A percentile compares a stretch with the other conserved stretches of the same genome.
Evolutionary conservation across 2,797 vertebrate genomes (phyloP).

Genomic region (Chiroxiphia lanceolata): DNA sequence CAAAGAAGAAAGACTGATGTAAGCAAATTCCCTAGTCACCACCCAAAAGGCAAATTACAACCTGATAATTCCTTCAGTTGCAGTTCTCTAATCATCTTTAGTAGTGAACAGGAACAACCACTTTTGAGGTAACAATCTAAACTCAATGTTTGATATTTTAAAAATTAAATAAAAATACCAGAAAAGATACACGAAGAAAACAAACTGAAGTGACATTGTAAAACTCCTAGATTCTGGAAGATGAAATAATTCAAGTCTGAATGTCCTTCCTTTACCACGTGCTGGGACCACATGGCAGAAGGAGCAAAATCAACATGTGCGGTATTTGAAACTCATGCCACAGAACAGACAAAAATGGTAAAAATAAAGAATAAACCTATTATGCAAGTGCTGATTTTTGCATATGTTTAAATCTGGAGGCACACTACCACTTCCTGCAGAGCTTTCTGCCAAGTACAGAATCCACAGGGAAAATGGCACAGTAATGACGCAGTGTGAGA

Average conservation of each 20-base stretch:
- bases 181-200: not conserved
- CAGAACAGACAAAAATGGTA: not conserved
- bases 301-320: not conserved
- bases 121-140: not conserved
- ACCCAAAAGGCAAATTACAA: not conserved
- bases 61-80: not conserved
- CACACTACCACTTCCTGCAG: not conserved
- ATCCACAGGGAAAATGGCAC: not conserved
- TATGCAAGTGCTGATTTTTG: not conserved
- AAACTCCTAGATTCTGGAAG: not conserved
- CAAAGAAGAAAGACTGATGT: not conserved
- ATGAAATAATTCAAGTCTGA: not conserved
- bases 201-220: not conserved
- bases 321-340: not conserved
- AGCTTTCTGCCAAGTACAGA: not conserved
- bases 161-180: not conserved
- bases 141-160: not conserved
- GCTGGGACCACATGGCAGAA: not conserved
- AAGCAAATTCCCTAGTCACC: not conserved
- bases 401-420: not conserved
- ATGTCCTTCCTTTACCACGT: not conserved
- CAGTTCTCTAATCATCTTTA: not conserved
- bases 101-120: not conserved
- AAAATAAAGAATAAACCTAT: not conserved
- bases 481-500: not conserved